phyloP scores from a whole-genome alignment of 2,113 vertebrate species.

The Leucosticte australis region DNA sequence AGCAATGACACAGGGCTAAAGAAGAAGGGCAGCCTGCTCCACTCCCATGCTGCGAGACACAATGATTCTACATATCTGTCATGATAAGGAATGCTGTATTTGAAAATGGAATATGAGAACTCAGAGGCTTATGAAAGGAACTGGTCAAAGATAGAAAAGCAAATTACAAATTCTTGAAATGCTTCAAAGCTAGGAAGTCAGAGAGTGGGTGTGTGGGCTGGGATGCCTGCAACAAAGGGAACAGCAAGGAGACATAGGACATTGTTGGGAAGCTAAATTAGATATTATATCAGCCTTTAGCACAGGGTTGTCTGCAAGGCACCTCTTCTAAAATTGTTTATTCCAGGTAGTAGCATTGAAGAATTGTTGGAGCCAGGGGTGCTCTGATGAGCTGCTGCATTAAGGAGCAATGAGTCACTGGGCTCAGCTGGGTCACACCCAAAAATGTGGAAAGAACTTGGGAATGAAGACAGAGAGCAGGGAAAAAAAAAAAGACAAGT shows the following conservation, averaged over 20 bases:
- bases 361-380: background rate
- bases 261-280: slow-evolving; percentile 4
- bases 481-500: background rate
- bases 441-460: background rate
- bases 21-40: background rate
- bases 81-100: background rate
- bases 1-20: background rate
- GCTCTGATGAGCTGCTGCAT: background rate
- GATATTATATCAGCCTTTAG: background rate
- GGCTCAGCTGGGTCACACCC: slow-evolving; percentile 22
- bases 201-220: slow-evolving; percentile 11
- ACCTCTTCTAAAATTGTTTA: background rate
- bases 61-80: background rate
- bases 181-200: slow-evolving; percentile 9
- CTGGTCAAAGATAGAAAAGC: slow-evolving; percentile 5
- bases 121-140: background rate
- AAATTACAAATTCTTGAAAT: slow-evolving; percentile 47
- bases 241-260: background rate
- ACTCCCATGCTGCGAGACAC: background rate
- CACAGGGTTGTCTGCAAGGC: background rate
- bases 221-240: background rate
- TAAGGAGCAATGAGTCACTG: slow-evolving; percentile 29
- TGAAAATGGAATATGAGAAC: slow-evolving; percentile 18
- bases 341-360: background rate
- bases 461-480: background rate